Conservation (phyloP, 2,113 vertebrate genomes). For the Gambusia holbrooki region DNA sequence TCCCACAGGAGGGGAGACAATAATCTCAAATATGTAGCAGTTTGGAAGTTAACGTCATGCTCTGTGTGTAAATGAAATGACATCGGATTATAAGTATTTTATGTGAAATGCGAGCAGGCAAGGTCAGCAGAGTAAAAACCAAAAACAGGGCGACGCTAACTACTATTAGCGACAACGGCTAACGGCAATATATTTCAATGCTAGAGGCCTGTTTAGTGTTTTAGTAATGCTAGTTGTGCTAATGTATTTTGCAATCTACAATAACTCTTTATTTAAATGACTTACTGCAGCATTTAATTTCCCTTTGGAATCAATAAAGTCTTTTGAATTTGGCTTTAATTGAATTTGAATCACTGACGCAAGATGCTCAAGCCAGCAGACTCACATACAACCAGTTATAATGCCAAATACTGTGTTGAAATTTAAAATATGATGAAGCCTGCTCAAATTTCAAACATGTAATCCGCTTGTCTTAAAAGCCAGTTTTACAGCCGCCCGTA, state of each 20-base stretch:
- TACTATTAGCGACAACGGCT: too few relatives aligned
- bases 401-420: not conserved
- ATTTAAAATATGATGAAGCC: not conserved
- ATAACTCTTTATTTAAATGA: too few relatives aligned
- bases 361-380: too few relatives aligned
- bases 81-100: not conserved
- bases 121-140: slow-evolving; percentile 5
- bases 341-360: too few relatives aligned
- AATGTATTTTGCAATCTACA: too few relatives aligned
- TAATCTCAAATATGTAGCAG: not conserved
- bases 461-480: not conserved
- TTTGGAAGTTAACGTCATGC: slow-evolving; percentile 3
- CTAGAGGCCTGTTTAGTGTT: too few relatives aligned
- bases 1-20: slow-evolving; percentile 27
- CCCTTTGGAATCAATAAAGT: too few relatives aligned
- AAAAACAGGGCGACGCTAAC: not conserved
- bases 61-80: not conserved
- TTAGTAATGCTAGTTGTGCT: too few relatives aligned
- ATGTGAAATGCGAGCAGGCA: not conserved
- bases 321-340: too few relatives aligned
- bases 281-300: too few relatives aligned
- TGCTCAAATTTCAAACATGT: not conserved
- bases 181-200: too few relatives aligned
- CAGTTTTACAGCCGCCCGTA: not conserved
- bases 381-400: too few relatives aligned